Conservation (phyloP, 2,113 vertebrate species). For the Callospermophilus lateralis region DNA sequence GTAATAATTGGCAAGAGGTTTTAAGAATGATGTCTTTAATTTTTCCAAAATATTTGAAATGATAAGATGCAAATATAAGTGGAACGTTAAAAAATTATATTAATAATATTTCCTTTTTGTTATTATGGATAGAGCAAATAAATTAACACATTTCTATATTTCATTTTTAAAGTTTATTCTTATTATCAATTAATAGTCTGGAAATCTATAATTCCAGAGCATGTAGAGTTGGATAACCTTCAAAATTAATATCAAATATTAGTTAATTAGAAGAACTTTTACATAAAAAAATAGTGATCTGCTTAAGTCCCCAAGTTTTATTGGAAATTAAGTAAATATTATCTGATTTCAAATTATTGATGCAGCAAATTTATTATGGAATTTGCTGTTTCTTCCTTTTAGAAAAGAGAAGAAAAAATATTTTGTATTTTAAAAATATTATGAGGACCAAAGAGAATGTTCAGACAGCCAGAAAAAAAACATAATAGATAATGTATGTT, state of each 20-base stretch:
- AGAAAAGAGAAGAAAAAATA: neutral
- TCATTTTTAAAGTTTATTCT: constrained; percentile 9
- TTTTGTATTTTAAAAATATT: constrained; percentile 4
- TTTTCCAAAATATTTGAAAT: constrained; percentile 36
- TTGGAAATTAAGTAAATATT: neutral
- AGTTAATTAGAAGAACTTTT: neutral
- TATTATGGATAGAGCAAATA: neutral
- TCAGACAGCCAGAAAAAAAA: neutral
- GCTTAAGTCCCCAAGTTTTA: neutral
- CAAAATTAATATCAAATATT: constrained; percentile 26
- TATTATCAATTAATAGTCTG: neutral
- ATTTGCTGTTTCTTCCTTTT: neutral
- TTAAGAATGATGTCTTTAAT: neutral
- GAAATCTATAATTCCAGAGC: neutral
- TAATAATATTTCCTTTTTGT: neutral
- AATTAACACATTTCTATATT: neutral
- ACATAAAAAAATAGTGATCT: neutral
- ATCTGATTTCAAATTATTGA: constrained; percentile 25
- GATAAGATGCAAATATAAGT: neutral
- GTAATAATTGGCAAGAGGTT: neutral
- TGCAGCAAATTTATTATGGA: neutral
- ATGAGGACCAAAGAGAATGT: neutral
- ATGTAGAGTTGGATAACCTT: constrained; percentile 21
- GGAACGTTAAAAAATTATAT: neutral
- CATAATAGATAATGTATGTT: neutral